Evolutionary conservation across 2,888 invertebrate species (phyloP).

Genomic region (Neoaliturus tenellus): DNA sequence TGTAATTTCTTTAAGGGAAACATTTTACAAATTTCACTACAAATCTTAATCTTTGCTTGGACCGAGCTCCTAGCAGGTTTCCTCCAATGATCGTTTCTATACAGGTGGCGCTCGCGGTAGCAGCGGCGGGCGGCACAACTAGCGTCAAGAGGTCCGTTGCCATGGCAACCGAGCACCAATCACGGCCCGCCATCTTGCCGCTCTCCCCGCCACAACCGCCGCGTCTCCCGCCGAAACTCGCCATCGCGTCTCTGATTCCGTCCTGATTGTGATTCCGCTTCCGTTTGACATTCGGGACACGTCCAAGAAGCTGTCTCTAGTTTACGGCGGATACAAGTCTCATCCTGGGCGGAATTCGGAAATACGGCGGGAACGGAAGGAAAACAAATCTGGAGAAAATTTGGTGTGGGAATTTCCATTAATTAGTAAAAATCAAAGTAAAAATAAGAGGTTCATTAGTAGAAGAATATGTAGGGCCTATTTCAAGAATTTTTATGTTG

Average conservation of each 20-base stretch:
- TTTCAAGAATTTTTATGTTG: no score
- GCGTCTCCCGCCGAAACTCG: slow-evolving; percentile 23
- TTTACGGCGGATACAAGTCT: background rate
- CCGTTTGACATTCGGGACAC: slow-evolving; percentile 11
- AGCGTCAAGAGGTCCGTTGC: slow-evolving; percentile 30
- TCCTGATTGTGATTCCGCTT: slow-evolving; percentile 21
- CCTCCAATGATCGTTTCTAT: no score
- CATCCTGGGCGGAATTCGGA: background rate
- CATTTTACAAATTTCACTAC: no score
- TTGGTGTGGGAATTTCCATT: no score
- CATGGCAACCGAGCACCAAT: slow-evolving; percentile 29
- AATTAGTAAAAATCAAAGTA: no score
- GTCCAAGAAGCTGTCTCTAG: slow-evolving; percentile 11
- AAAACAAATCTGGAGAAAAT: no score
- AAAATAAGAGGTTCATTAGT: no score
- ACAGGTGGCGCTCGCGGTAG: slow-evolving; percentile 5
- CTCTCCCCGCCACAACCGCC: background rate
- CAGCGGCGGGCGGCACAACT: background rate
- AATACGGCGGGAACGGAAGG: background rate
- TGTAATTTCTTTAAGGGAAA: no score
- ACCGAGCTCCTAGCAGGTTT: background rate
- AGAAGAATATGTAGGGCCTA: no score
- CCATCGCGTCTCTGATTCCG: slow-evolving; percentile 33
- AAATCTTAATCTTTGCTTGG: no score
- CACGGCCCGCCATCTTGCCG: slow-evolving; percentile 38